phyloP scores from a whole-genome alignment of 2,113 vertebrate species.

The Procavia capensis region DNA sequence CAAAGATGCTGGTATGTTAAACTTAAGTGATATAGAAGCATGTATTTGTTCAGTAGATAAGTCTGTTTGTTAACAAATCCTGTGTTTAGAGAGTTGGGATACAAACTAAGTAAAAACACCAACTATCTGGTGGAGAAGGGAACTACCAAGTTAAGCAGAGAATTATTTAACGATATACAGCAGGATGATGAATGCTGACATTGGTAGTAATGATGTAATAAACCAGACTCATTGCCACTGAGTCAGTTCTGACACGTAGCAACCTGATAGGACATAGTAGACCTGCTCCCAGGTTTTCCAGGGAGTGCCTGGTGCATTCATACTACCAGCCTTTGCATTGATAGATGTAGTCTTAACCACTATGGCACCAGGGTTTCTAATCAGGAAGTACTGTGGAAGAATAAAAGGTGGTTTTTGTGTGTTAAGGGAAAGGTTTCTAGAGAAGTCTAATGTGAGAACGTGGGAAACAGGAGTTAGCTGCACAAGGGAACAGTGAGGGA shows the following conservation, averaged over 20 bases:
- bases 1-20: conserved; percentile 96
- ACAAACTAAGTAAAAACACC: not conserved
- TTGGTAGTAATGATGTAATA: no score
- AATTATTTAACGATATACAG: not conserved
- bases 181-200: conserved; percentile 10
- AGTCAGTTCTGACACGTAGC: no score
- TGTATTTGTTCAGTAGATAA: not conserved
- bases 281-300: no score
- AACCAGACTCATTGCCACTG: no score
- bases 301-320: no score
- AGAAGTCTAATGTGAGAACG: not conserved
- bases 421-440: not conserved
- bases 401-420: not conserved
- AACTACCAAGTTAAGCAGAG: not conserved
- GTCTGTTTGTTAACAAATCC: not conserved
- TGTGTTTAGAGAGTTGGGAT: not conserved
- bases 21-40: conserved; percentile 47
- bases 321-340: no score
- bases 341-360: no score
- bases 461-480: not conserved
- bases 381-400: not conserved
- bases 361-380: no score
- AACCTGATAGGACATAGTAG: no score
- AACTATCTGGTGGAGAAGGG: not conserved
- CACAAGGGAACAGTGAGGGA: not conserved